Conservation (phyloP, 2,797 vertebrate species). For the Poecilia gillii region DNA sequence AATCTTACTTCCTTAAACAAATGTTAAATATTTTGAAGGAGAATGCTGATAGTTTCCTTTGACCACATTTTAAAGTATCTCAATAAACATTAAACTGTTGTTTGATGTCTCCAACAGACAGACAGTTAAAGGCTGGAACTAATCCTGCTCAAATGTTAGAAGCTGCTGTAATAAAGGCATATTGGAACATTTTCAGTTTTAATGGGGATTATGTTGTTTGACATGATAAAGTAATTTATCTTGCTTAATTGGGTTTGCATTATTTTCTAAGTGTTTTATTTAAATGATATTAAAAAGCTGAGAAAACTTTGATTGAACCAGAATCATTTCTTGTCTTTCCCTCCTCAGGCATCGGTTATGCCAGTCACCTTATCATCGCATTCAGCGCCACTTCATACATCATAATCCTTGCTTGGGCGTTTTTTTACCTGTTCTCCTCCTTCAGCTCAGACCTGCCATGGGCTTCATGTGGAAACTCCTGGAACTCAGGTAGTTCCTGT, state of each 20-base stretch:
- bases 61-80: not conserved
- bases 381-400: slow-evolving; percentile 68
- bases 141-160: not conserved
- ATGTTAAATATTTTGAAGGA: not conserved
- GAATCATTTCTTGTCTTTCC: not conserved
- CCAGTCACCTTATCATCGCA: slow-evolving; percentile 68
- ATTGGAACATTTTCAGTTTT: not conserved
- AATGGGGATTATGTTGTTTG: not conserved
- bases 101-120: not conserved
- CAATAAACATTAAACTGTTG: not conserved
- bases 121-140: not conserved
- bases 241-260: not conserved
- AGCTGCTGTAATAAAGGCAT: not conserved
- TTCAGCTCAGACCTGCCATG: slow-evolving; percentile 66
- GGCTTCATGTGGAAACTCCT: slow-evolving; percentile 66
- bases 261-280: not conserved
- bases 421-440: slow-evolving; percentile 72
- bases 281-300: not conserved
- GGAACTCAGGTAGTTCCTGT: slow-evolving; percentile 70
- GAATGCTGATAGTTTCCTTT: not conserved
- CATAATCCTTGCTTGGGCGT: slow-evolving; percentile 67
- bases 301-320: not conserved
- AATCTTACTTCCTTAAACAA: not conserved
- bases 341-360: slow-evolving; percentile 64
- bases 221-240: not conserved